Conservation (phyloP, 2,797 vertebrate species). For the Myripristis jacobus region DNA sequence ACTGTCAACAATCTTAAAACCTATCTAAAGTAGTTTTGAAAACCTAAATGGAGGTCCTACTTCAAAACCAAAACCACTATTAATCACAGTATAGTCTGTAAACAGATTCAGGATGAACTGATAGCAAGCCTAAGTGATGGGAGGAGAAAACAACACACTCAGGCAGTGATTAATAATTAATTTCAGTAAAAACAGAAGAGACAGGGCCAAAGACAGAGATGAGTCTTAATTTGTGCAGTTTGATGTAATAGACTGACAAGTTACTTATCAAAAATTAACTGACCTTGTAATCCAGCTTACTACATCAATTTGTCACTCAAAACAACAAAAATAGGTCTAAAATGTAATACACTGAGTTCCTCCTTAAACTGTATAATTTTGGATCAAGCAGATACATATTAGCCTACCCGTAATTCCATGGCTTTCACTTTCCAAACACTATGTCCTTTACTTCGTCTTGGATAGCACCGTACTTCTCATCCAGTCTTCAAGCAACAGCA, state of each 20-base stretch:
- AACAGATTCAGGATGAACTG: conserved; percentile 3
- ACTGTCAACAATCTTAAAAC: background rate
- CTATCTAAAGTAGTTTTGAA: background rate
- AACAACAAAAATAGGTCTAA: background rate
- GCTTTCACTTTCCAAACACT: background rate
- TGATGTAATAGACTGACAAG: conserved; percentile 9
- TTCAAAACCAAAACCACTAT: conserved; percentile 12
- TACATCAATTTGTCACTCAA: background rate
- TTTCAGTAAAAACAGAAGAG: conserved; percentile 11
- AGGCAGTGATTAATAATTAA: conserved; percentile 8
- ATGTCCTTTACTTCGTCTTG: background rate
- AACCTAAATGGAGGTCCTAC: background rate
- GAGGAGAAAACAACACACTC: conserved; percentile 2
- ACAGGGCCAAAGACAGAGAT: background rate
- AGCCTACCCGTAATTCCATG: background rate
- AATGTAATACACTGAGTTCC: background rate
- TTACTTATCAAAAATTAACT: background rate
- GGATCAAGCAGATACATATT: background rate
- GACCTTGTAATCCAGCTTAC: conserved; percentile 3
- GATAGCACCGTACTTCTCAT: conserved; percentile 2
- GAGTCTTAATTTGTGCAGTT: conserved; percentile 8
- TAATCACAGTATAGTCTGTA: background rate
- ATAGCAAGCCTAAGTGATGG: conserved; percentile 3
- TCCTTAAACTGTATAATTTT: background rate
- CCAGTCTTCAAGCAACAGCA: conserved; percentile 23